These are phyloP conservation scores for Ladona fulva DNA, from an alignment of 1,140 invertebrate genomes.

Conservation along the genomic window DNA sequence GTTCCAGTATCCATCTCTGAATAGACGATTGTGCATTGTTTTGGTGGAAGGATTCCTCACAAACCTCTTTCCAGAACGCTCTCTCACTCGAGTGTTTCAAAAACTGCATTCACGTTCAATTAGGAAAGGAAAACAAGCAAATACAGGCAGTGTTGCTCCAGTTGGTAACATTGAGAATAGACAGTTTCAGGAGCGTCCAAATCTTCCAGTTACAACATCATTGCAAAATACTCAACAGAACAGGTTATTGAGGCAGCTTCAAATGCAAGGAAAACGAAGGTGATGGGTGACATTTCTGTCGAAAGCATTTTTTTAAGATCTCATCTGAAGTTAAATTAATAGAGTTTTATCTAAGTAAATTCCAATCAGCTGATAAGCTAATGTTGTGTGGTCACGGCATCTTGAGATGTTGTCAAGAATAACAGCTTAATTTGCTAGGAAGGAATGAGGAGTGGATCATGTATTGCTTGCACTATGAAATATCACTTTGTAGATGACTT, in stretches of 20 bases:
- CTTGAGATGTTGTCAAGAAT: too few relatives aligned
- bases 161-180: background rate
- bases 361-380: too few relatives aligned
- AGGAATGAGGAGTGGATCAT: too few relatives aligned
- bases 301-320: too few relatives aligned
- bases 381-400: too few relatives aligned
- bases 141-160: background rate
- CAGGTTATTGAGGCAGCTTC: background rate
- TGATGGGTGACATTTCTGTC: background rate
- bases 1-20: conserved; percentile 76
- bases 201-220: background rate
- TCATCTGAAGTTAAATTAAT: too few relatives aligned
- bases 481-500: too few relatives aligned
- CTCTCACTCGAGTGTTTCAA: conserved; percentile 51
- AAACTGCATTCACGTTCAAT: conserved; percentile 54
- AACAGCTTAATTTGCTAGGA: too few relatives aligned
- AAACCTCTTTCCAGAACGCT: conserved; percentile 65
- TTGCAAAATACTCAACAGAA: background rate
- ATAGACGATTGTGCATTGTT: conserved; percentile 78
- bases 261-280: background rate
- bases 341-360: too few relatives aligned
- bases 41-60: conserved; percentile 71
- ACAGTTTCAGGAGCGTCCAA: background rate
- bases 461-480: too few relatives aligned
- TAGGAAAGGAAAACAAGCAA: conserved; percentile 20